These are phyloP conservation scores for Mormyrus proboscirostris DNA, from an alignment of 2,797 vertebrate genomes.

Conservation along the genomic window DNA sequence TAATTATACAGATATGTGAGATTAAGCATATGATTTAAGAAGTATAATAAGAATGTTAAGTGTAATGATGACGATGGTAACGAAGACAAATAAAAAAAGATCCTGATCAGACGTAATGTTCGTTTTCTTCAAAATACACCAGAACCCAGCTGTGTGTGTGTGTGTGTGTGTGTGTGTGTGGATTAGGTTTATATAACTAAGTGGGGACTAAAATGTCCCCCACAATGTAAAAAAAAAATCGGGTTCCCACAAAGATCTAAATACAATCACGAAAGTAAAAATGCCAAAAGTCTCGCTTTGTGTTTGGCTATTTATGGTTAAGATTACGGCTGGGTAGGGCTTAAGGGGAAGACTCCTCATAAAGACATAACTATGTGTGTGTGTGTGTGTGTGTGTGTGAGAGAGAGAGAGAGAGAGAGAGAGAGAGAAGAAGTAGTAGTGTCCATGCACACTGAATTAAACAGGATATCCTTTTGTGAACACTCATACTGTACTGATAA, in stretches of 20 bases:
- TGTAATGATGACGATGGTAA: slow-evolving; percentile 20
- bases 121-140: background rate
- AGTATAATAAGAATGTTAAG: slow-evolving; percentile 8
- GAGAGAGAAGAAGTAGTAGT: background rate
- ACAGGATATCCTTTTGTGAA: background rate
- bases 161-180: background rate
- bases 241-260: background rate
- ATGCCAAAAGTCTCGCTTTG: background rate
- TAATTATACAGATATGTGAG: background rate
- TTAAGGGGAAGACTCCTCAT: background rate
- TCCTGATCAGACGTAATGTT: background rate
- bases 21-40: slow-evolving; percentile 5
- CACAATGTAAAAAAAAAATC: background rate
- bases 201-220: background rate
- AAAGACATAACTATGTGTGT: background rate
- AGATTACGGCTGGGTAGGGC: background rate
- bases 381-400: background rate
- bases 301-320: background rate
- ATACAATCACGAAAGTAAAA: background rate
- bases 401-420: background rate
- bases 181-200: background rate
- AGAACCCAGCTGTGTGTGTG: background rate
- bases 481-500: background rate
- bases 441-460: background rate
- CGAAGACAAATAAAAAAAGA: slow-evolving; percentile 14